phyloP scores from a whole-genome alignment of 2,888 invertebrate genomes.

The Cepaea hortensis region DNA sequence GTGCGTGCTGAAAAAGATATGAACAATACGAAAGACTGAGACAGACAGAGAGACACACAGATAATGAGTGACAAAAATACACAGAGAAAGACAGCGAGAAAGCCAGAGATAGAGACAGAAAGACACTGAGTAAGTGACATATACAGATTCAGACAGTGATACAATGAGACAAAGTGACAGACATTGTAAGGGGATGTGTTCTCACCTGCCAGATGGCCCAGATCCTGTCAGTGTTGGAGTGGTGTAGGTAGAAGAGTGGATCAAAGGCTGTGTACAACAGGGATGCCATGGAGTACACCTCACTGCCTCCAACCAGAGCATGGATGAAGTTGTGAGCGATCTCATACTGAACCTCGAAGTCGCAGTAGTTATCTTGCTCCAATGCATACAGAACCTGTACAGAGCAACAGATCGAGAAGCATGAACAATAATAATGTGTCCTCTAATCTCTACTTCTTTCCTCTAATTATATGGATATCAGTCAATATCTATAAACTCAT shows the following conservation, averaged over 20 bases:
- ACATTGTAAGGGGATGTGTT: not conserved
- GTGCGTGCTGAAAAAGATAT: too few relatives aligned
- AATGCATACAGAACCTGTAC: slow-evolving; percentile 38
- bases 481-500: too few relatives aligned
- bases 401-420: not conserved
- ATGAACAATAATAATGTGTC: not conserved
- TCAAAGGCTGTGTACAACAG: slow-evolving; percentile 35
- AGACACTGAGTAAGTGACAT: too few relatives aligned
- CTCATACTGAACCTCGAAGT: slow-evolving; percentile 56
- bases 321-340: slow-evolving; percentile 57
- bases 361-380: slow-evolving; percentile 56
- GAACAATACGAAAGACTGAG: too few relatives aligned
- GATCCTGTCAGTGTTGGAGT: slow-evolving; percentile 54
- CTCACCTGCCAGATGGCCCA: slow-evolving; percentile 57
- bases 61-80: too few relatives aligned
- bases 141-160: too few relatives aligned
- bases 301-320: slow-evolving; percentile 54
- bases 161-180: too few relatives aligned
- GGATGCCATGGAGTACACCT: slow-evolving; percentile 54
- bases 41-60: too few relatives aligned
- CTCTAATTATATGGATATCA: not conserved
- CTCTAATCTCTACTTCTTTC: too few relatives aligned
- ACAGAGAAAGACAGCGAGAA: too few relatives aligned
- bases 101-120: too few relatives aligned
- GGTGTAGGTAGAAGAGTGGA: slow-evolving; percentile 35